Evolutionary conservation across 2,797 vertebrate species (phyloP), one percentile per base, ranked within the genome.

Genomic region (Morelia viridis): DNA sequence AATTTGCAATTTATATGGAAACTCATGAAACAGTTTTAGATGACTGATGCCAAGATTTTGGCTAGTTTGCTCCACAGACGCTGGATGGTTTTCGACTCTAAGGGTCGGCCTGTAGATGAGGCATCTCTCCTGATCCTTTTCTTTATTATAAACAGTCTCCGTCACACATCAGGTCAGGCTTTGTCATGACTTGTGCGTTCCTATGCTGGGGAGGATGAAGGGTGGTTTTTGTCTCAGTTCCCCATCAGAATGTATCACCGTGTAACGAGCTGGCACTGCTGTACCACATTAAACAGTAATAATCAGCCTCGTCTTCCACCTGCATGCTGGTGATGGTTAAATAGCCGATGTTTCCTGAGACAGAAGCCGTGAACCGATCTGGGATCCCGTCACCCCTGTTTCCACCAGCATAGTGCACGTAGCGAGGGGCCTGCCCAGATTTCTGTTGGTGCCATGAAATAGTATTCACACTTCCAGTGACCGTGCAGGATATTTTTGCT

Each of bases 391-490:
- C 56, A 58, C 85, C 85, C 57, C 22, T 88, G 24, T 3, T 64
- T 6, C 87, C 41, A n/a, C 41, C 4, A 9, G 26, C 4, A 19
- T 3, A 17, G 65, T 41, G 26, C 10, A 91, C 5, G 53, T 61
- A 53, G 3, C 41, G 85, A 31, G 65, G 91, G 6, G 1, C 3
- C 53, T 80, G 9, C 2, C 85, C 91, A 31, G 56, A 19, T 5
- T 2, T 80, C 85, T 87, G 64, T 61, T 89, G 76, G 15, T 60
- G 4, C 91, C 91, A 92, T 17, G 1, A 2, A 58, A 89, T 9
- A 1, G 1, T 1, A 12, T 1, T 0, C 80, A 88, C 3, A 2
- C 1, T 11, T 3, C 35, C 12, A 0, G 0, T 41, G 15, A 53
- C 26, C 0, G 28, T 5, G 56, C 88, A 92, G 53, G 56, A 53